Evolutionary conservation across 2,113 vertebrate genomes (phyloP).

Genomic region (Campylorhamphus procurvoides): DNA sequence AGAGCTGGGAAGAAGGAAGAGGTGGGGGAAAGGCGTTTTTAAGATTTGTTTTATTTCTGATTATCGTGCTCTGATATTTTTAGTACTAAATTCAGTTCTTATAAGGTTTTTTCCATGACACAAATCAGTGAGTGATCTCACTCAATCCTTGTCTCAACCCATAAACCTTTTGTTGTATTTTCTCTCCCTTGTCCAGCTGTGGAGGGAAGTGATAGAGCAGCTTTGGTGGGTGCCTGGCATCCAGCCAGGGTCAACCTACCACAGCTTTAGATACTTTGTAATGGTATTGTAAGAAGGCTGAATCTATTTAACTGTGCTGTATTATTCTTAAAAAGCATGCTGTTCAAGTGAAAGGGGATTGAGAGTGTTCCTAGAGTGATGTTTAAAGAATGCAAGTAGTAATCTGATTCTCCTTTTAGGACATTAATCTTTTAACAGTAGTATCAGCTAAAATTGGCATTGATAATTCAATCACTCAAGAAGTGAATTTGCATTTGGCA

Average conservation of each 20-base stretch:
- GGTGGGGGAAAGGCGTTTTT: not conserved
- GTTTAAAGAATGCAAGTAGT: not conserved
- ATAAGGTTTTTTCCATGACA: rapidly evolving
- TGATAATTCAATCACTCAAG: constrained; percentile 30
- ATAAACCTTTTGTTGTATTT: not conserved
- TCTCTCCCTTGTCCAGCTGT: not conserved
- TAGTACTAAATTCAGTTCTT: not conserved
- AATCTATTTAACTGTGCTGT: not conserved
- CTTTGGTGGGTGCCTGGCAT: not conserved
- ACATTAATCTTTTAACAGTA: constrained; percentile 29
- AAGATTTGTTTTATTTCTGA: not conserved
- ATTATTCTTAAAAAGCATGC: not conserved
- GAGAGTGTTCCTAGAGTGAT: not conserved
- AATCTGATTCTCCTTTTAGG: not conserved
- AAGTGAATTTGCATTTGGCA: constrained; percentile 28
- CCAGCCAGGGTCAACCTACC: not conserved
- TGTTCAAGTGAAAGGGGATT: not conserved
- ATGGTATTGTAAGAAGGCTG: not conserved
- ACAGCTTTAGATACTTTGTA: not conserved
- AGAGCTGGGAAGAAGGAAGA: not conserved
- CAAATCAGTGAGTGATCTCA: not conserved
- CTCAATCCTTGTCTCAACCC: not conserved
- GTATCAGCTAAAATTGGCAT: constrained; percentile 15
- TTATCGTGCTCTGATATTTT: not conserved
- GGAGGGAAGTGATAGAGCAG: not conserved